These are phyloP conservation scores for Carduelis carduelis DNA, from an alignment of 2,797 vertebrate genomes.

Conservation along the genomic window DNA sequence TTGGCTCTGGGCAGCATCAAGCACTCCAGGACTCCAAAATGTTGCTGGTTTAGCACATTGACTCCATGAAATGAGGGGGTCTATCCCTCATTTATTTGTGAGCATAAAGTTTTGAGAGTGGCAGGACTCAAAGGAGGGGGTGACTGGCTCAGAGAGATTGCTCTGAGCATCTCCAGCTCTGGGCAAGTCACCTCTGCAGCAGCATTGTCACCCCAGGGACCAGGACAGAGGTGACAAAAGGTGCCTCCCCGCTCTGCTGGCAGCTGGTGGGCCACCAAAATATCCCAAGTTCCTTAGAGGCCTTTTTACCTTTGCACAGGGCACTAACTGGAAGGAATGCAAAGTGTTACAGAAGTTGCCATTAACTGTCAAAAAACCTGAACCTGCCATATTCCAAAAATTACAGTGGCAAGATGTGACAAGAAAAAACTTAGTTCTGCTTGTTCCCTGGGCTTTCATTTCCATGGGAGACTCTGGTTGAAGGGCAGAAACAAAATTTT, in stretches of 20 bases:
- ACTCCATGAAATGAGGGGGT: rapidly evolving
- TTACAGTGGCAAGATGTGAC: neutral
- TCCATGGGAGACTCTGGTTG: neutral
- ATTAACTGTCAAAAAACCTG: neutral
- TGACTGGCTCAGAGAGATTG: neutral
- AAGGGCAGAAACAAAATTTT: neutral
- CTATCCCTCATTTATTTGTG: neutral
- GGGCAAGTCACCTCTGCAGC: neutral
- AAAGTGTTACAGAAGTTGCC: neutral
- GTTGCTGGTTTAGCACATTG: neutral
- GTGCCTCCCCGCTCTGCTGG: neutral
- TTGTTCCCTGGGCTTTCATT: neutral
- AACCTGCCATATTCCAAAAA: neutral
- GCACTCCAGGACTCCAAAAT: neutral
- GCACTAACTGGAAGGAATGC: neutral
- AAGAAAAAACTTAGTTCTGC: neutral
- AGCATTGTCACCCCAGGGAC: neutral
- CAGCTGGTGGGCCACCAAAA: neutral
- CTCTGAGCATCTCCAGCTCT: neutral
- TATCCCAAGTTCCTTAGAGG: neutral
- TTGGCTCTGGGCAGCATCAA: neutral
- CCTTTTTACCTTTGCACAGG: neutral
- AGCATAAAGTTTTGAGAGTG: neutral
- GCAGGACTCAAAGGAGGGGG: neutral
- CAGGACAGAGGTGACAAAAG: neutral